Conservation (phyloP, 2,888 invertebrate genomes). For the Petrophora chlorosata region DNA sequence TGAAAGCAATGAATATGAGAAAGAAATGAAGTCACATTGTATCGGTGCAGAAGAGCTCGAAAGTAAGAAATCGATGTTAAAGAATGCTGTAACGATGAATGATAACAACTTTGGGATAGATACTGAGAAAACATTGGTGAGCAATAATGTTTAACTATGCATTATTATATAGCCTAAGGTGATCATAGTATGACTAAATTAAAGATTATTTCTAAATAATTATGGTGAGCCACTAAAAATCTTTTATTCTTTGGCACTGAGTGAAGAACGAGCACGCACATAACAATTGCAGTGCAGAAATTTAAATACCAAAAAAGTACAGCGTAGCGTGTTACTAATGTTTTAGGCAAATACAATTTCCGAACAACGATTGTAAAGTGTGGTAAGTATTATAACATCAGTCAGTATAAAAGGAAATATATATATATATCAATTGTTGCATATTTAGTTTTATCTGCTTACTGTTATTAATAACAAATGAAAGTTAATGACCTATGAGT, state of each 20-base stretch:
- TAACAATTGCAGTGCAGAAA: no score
- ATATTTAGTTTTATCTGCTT: conserved; percentile 16
- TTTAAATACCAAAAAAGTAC: no score
- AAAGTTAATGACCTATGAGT: conserved; percentile 24
- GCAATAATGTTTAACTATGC: background rate
- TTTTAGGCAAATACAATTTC: no score
- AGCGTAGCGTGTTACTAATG: no score
- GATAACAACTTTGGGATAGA: background rate
- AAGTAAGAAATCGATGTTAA: background rate
- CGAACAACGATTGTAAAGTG: background rate
- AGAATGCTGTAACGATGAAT: background rate
- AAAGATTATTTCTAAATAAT: no score
- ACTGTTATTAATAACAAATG: conserved; percentile 27
- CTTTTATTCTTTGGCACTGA: no score
- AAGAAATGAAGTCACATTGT: conserved; percentile 4
- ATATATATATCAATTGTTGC: background rate
- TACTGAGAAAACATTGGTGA: no score
- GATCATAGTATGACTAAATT: no score
- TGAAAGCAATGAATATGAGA: conserved; percentile 33
- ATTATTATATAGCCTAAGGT: no score
- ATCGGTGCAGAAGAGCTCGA: background rate
- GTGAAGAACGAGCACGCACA: no score
- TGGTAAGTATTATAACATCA: background rate
- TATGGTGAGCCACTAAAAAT: no score
- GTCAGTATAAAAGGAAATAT: background rate